Conservation (phyloP, 37 sponge, comb jelly and placozoan genomes). For the Cliona cf. orientalis region DNA sequence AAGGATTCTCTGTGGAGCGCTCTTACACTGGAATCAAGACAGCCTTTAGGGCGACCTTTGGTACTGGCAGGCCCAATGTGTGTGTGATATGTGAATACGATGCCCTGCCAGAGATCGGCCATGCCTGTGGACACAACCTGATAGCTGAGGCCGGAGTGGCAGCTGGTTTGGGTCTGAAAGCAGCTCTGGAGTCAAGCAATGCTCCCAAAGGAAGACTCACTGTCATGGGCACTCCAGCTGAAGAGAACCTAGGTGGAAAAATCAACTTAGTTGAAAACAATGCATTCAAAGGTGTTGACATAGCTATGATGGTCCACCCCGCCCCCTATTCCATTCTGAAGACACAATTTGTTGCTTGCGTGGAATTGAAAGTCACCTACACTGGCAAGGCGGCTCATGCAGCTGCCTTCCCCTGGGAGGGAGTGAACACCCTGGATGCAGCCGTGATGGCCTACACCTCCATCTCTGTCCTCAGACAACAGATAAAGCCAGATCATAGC, state of each 20-base stretch:
- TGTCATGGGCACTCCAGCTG: constrained; percentile 93
- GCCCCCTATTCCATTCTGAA: not conserved
- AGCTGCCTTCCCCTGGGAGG: constrained; percentile 86
- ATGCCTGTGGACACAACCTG: constrained; percentile 95
- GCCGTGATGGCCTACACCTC: constrained; percentile 89
- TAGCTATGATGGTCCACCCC: constrained; percentile 98
- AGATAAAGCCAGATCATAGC: constrained; percentile 86
- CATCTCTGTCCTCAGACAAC: constrained; percentile 87
- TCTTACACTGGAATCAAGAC: constrained; percentile 68
- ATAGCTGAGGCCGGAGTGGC: constrained; percentile 95
- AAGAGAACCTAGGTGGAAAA: constrained; percentile 88
- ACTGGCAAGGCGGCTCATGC: constrained; percentile 88
- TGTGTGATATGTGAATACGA: constrained; percentile 91
- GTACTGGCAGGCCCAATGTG: constrained; percentile 62
- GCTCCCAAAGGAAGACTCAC: constrained; percentile 63
- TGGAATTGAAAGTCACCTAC: constrained; percentile 2
- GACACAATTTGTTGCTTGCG: constrained; percentile 26
- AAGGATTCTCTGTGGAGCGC: constrained; percentile 81
- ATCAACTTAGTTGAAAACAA: constrained; percentile 72
- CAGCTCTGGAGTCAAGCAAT: constrained; percentile 48
- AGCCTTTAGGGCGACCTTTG: constrained; percentile 87
- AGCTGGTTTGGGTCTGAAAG: constrained; percentile 89
- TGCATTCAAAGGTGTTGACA: constrained; percentile 81
- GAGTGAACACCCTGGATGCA: constrained; percentile 93
- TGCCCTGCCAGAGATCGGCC: constrained; percentile 94